Evolutionary conservation across 2,888 invertebrate species (phyloP), one percentile per base, ranked within the genome.

Genomic region (Arrhopalites spinosus): DNA sequence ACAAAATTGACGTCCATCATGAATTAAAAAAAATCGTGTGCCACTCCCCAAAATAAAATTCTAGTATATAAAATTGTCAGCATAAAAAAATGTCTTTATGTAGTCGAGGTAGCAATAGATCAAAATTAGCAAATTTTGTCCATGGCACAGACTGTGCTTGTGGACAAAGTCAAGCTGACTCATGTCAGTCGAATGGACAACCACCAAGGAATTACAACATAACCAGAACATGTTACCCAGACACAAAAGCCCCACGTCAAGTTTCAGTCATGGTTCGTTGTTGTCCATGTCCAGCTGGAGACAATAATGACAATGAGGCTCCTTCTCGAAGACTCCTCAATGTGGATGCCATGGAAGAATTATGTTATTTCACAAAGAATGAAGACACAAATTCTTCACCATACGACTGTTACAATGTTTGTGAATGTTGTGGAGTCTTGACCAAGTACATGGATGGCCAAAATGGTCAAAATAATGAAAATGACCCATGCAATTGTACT

Each of bases 301-400:
- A 25, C 13, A 25, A 59, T 13, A 27, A 59, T 27, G 5, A 23
- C 7, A 36, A 36, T 17, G 36, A 64, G 8, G 64, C 56, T 8
- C 56, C 56, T 1, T 53, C 56, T 50, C 70, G 59, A 5, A 50
- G 70, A 56, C 56, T 70, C 29, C n/a, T 56, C 13, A 70, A 70
- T 23, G 59, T 70, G 29, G 70, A 70, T 36, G 70, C 70, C 20
- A 70, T 70, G 70, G 70, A 70, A 20, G 70, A 70, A 36, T 30
- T 70, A 1, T 56, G 56, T 20, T 70, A 70, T 29, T 70, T 70
- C 56, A 50, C 53, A 13, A 53, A 56, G 36, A 70, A 59, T n/a
- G 70, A 50, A 45, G 67, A 69, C 15, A 17, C 15, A 20, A 25
- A 69, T 7, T 8, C 56, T 5, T n/a, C 1, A 1, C 36, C 64